Conservation (phyloP, 2,113 vertebrate species). For the Antechinus stuartii region DNA sequence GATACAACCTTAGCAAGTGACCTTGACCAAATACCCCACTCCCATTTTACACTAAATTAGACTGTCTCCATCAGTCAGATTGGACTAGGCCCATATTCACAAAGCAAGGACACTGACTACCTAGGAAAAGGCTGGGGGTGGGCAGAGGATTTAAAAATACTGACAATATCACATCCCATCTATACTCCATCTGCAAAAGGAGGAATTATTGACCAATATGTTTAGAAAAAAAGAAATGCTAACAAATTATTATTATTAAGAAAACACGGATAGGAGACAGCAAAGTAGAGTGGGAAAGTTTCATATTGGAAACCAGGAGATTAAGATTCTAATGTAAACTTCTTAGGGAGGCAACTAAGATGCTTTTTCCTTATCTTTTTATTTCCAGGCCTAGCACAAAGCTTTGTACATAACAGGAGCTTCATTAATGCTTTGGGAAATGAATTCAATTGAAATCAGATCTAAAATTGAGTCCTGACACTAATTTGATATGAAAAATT, state of each 20-base stretch:
- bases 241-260: not conserved
- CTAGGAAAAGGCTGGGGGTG: not conserved
- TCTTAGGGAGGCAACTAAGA: not conserved
- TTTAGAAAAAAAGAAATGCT: not conserved
- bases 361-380: not conserved
- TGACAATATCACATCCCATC: not conserved
- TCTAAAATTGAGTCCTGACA: not conserved
- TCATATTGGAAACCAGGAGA: not conserved
- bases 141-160: not conserved
- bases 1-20: not conserved
- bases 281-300: not conserved
- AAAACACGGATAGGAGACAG: not conserved
- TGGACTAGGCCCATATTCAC: not conserved
- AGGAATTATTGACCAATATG: constrained; percentile 14
- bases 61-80: not conserved
- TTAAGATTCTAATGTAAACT: not conserved
- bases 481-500: not conserved
- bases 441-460: not conserved
- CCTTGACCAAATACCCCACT: not conserved
- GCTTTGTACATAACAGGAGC: not conserved
- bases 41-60: not conserved
- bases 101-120: not conserved
- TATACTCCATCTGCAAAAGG: not conserved
- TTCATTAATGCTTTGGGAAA: not conserved
- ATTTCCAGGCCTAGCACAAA: not conserved